Conservation (phyloP, 2,888 invertebrate genomes). For the Prenolepis imparis region DNA sequence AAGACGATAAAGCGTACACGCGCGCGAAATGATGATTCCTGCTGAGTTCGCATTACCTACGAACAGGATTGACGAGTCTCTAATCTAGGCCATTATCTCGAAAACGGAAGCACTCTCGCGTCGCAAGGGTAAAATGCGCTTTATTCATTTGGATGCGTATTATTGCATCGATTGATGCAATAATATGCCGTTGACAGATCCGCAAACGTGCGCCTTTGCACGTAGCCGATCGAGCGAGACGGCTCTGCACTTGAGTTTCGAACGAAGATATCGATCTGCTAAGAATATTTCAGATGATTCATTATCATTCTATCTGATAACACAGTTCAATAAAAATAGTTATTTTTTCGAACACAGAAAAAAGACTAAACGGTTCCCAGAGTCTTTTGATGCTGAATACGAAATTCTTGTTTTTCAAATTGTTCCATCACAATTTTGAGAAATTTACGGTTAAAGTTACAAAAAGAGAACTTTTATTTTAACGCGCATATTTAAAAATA, state of each 20-base stretch:
- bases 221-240: conserved; percentile 1
- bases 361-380: background rate
- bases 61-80: conserved; percentile 70
- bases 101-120: conserved; percentile 51
- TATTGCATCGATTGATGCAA: conserved; percentile 29
- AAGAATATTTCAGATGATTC: background rate
- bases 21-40: conserved; percentile 23
- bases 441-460: too few species aligned
- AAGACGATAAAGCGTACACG: conserved; percentile 23
- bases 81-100: conserved; percentile 43
- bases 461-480: too few species aligned
- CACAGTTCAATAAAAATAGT: background rate
- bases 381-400: too few species aligned
- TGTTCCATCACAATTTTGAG: too few species aligned
- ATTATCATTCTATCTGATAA: background rate
- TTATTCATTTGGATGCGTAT: conserved; percentile 27
- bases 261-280: background rate
- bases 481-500: too few species aligned
- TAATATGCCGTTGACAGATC: conserved; percentile 22
- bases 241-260: background rate
- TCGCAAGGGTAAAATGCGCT: conserved; percentile 28
- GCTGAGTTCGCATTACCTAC: conserved; percentile 37
- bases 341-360: background rate
- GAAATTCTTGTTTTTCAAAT: too few species aligned
- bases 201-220: conserved; percentile 11